Base-by-base conservation (phyloP, 2,797 vertebrate species). In the Crocidura indochinensis region DNA sequence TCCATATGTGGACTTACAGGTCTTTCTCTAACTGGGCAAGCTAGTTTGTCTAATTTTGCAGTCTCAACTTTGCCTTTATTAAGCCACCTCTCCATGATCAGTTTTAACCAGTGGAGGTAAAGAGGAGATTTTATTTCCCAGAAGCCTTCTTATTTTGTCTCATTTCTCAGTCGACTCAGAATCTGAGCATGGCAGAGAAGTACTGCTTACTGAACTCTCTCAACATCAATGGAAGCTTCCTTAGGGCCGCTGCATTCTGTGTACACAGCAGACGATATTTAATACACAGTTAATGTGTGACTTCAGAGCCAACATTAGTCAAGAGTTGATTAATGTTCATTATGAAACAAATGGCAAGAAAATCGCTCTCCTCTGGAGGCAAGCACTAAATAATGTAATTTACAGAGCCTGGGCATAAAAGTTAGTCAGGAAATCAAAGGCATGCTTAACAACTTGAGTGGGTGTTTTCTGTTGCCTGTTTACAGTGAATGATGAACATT, bases 391-490 rank as follows among this genome's bases (percentile, higher is more conserved):
- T 8, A 3, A 65, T 88, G 94, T 91, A 79, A 77, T 91, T 93
- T 85, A 77, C 62, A 51, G 64, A 71, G 76, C 69, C 56, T 38
- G 83, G 62, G 65, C 87, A 29, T 56, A 47, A 84, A 88, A 86
- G 71, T 47, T 31, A 72, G 46, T 60, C 76, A 26, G 79, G 84
- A 89, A 95, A 92, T 91, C 89, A 95, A 95, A 97, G 89, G 29
- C 62, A 44, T 14, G 80, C 84, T 84, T 94, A 90, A 84, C 87
- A 85, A 94, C 87, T 86, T 47, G 80, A 89, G 92, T 86, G 92
- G 94, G 91, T 75, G 79, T 96, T 91, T 94, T 94, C 92, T 91
- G 75, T 85, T 85, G 82, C 83, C 77, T 90, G 56, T 95, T 94
- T 93, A 92, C 1, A 14, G 38, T 17, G 10, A 87, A 56, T 38